Percentiles rank a stretch among this genome's conserved stretches.
Evolutionary conservation across 2,113 vertebrate species (phyloP).

Genomic region (Morone chrysops): DNA sequence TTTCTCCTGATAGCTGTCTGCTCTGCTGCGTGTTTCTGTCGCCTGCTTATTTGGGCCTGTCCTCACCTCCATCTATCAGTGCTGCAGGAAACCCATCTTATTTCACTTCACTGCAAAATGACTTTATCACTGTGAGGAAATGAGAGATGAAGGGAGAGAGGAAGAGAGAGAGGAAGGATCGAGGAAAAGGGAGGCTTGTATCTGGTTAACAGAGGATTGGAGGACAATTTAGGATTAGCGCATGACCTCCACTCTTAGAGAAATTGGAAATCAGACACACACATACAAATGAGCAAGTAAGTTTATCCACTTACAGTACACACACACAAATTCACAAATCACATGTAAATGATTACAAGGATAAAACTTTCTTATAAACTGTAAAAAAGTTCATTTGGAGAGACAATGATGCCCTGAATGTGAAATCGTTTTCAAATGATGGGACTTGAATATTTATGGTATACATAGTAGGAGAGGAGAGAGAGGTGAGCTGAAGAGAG

Average conservation of each 20-base stretch:
- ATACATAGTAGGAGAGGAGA: not conserved
- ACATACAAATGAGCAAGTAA: constrained; percentile 27
- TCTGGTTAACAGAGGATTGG: constrained; percentile 64
- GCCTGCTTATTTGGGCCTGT: constrained; percentile 55
- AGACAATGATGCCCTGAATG: constrained; percentile 17
- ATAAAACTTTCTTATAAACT: constrained; percentile 31
- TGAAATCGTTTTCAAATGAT: constrained; percentile 15
- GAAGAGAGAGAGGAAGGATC: constrained; percentile 24
- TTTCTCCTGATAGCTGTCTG: constrained; percentile 38
- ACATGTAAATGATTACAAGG: constrained; percentile 7
- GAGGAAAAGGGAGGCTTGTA: constrained; percentile 32
- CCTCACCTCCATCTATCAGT: constrained; percentile 68
- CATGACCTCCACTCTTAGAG: constrained; percentile 48
- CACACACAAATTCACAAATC: constrained; percentile 13
- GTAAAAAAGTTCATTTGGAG: constrained; percentile 27
- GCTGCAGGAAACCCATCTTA: constrained; percentile 66
- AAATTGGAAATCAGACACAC: constrained; percentile 57
- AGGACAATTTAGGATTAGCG: constrained; percentile 70
- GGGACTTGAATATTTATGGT: constrained; percentile 30
- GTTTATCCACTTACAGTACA: constrained; percentile 2
- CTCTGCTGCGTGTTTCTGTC: constrained; percentile 43
- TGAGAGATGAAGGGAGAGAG: constrained; percentile 60
- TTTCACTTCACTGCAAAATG: constrained; percentile 69
- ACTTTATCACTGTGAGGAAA: constrained; percentile 69
- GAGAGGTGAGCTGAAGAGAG: not conserved